Evolutionary conservation across 2,113 vertebrate species (phyloP).

Genomic region (Tragelaphus scriptus): DNA sequence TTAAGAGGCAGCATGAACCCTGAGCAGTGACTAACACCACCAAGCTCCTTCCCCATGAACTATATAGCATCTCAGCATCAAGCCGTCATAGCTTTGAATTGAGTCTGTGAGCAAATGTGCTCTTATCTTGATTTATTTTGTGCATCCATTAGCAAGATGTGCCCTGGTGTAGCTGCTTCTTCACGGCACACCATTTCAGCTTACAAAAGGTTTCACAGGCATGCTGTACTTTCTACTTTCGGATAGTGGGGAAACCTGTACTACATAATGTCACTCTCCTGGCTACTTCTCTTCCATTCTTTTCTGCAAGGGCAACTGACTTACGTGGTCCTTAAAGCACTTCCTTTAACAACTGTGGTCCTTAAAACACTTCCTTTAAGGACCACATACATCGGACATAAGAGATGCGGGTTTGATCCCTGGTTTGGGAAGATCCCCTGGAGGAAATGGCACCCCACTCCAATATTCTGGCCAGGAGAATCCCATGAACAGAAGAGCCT

Average conservation of each 20-base stretch:
- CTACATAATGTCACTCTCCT: background rate
- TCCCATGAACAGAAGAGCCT: background rate
- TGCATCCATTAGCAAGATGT: background rate
- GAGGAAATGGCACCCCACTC: background rate
- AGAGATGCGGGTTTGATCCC: background rate
- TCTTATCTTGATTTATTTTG: background rate
- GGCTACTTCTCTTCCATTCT: background rate
- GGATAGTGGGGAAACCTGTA: background rate
- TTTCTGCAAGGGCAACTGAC: background rate
- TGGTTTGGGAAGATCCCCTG: background rate
- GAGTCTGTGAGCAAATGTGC: background rate
- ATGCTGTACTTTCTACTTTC: background rate
- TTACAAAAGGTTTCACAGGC: background rate
- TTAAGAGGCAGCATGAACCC: background rate
- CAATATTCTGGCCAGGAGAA: background rate
- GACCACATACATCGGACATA: background rate
- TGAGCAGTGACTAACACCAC: background rate
- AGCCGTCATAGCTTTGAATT: background rate
- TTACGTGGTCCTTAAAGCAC: background rate
- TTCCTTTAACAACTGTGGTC: background rate
- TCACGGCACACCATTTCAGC: background rate
- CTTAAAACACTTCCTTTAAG: background rate
- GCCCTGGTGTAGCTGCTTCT: background rate
- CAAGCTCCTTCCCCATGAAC: background rate
- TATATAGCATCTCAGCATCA: background rate